Base-by-base conservation (phyloP, 64 coral and sea anemone genomes). In the Pocillopora verrucosa region DNA sequence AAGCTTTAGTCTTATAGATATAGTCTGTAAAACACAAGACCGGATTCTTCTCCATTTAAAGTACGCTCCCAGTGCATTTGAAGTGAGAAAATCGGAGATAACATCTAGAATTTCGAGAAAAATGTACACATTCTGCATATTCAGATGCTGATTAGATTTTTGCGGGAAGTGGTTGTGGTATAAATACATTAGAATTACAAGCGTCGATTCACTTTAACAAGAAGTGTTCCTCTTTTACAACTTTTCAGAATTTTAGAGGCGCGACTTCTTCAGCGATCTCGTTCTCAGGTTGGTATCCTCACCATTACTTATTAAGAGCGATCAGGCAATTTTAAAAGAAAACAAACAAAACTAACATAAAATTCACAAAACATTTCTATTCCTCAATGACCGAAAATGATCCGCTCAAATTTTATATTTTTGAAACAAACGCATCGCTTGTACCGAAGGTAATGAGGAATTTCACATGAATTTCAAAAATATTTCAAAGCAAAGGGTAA, bases 41-140 rank as follows among this genome's bases (percentile, higher is more conserved):
- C 57, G 14, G 56, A 63, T 34, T 81, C 36, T 81, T 4, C 60
- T 10, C 34, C 3, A 20, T 77, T 77, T 51, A 56, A 56, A 56
- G n/a, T 56, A 22, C 20, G 75, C 36, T 51, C 56, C 75, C 5
- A 70, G 67, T 24, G 20, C 25, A 56, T 77, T 51, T 57, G 20
- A 45, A 77, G 75, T 77, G 9, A 77, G 75, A 77, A 77, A 77
- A 7, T 51, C 20, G 41, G 38, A 56, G 75, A 38, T 57, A 77
- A 77, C 45, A 77, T 51, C 75, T 77, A 11, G 10, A 70, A 70
- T 70, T 24, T 24, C 67, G 67, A 24, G 67, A 30, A 70, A 24
- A 24, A 7, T 51, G 41, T 51, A 51, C 20, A 11, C 67, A 70
- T 11, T 11, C 22, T 70, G 67, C 20, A 70, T 70, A 25, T 70